phyloP scores from a whole-genome alignment of 2,113 vertebrate genomes.

The Paralichthys olivaceus region DNA sequence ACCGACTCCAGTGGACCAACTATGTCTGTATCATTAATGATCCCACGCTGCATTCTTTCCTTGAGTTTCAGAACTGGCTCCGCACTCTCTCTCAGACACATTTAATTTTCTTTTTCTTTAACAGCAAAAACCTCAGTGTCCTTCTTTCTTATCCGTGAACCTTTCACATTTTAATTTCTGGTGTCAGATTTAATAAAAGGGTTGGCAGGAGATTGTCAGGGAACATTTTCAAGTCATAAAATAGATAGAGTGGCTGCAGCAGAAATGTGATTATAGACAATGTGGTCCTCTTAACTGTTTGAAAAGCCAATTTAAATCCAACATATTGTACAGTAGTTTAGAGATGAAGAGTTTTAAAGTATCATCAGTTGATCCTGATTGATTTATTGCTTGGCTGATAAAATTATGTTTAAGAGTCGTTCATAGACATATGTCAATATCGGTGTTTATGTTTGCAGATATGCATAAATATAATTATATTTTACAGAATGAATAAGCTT shows the following conservation, averaged over 20 bases:
- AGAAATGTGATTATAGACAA: slow-evolving; percentile 11
- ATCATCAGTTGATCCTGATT: too few species aligned
- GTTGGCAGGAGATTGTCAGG: slow-evolving; percentile 15
- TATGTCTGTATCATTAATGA: slow-evolving; percentile 46
- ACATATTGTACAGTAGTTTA: background rate
- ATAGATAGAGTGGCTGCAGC: background rate
- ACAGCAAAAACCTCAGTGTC: background rate
- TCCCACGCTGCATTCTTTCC: background rate
- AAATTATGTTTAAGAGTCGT: too few species aligned
- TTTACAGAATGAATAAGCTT: too few species aligned
- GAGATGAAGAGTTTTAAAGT: too few species aligned
- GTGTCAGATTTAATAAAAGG: slow-evolving; percentile 13
- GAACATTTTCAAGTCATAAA: slow-evolving; percentile 14
- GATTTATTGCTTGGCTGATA: too few species aligned
- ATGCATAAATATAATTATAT: too few species aligned
- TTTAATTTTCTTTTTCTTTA: background rate
- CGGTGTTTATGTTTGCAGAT: too few species aligned
- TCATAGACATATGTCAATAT: too few species aligned
- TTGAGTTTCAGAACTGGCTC: slow-evolving; percentile 6
- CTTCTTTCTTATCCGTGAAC: slow-evolving; percentile 6
- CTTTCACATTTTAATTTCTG: slow-evolving; percentile 36
- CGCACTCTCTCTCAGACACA: background rate
- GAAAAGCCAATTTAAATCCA: slow-evolving; percentile 13
- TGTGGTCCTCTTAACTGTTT: background rate
- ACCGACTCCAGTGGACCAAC: slow-evolving; percentile 20